Evolutionary conservation across 2,888 invertebrate species (phyloP), one percentile per base, ranked within the genome.

Genomic region (Orgyia antiqua): DNA sequence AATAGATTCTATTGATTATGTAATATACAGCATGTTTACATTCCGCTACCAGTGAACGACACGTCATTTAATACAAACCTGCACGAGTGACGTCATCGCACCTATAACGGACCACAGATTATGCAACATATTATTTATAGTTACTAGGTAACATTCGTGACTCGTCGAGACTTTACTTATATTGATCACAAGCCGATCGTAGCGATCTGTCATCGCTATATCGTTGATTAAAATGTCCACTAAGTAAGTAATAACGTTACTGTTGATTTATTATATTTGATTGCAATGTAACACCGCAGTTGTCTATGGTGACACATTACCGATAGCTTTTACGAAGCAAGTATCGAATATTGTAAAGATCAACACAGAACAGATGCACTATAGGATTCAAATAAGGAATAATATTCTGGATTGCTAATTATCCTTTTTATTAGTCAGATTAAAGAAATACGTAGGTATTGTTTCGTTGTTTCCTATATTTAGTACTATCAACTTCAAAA

Each of bases 141-240:
- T 13, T 34, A 24, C 37, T 38, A 36, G 34, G 33, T 26, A 40
- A 18, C 27, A 40, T 39, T 56, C 47, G 49, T 52, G 57, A 46
- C 50, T 43, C 32, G 45, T 35, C 29, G 36, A 30, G 33, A 27
- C 31, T 46, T 48, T 45, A 13, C 29, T 31, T 23, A 40, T 56
- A 62, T 62, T 61, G 59, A 59, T 59, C 58, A 58, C 42, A 41
- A 45, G 39, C 39, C 51, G 59, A 61, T 59, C 57, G 58, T 51
- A 46, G 55, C 61, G 66, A 73, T 63, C 73, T 74, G 75, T 76
- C 76, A 75, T 58, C 63, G 47, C 54, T 51, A 57, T 58, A 63
- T 62, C 57, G 65, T 67, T 72, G 75, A 79, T 78, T 77, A 73
- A 73, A 75, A 68, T 64, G 68, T 74, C 67, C 63, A 62, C 63